These are phyloP conservation scores for Champsocephalus gunnari DNA, from an alignment of 2,797 vertebrate species.

Conservation along the genomic window DNA sequence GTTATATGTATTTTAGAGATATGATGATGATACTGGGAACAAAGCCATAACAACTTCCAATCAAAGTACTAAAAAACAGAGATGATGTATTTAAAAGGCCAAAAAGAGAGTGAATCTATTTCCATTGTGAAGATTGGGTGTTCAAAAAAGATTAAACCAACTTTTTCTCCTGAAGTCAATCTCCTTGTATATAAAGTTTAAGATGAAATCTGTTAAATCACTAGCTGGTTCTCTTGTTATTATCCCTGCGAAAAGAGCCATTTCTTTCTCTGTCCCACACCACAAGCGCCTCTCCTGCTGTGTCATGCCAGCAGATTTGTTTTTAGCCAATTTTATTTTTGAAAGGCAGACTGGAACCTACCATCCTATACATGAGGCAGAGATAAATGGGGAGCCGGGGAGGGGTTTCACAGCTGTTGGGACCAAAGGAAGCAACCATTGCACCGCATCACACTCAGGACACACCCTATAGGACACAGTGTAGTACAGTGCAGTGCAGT, in stretches of 20 bases:
- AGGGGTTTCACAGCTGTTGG: conserved; percentile 52
- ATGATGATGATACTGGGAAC: too few species aligned
- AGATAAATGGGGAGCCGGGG: conserved; percentile 50
- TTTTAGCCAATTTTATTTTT: conserved; percentile 67
- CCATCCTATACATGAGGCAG: conserved; percentile 88
- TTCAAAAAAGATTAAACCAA: background rate
- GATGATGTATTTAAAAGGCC: background rate
- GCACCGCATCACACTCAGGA: conserved; percentile 50
- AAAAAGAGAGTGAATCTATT: background rate
- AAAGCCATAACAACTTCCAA: too few species aligned
- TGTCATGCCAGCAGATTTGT: conserved; percentile 78
- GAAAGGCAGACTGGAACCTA: conserved; percentile 88
- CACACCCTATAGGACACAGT: conserved; percentile 62
- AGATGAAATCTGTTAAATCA: conserved; percentile 10
- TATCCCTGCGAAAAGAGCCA: conserved; percentile 12
- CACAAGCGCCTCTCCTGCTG: conserved; percentile 65
- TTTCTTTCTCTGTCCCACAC: conserved; percentile 44
- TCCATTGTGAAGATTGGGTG: background rate
- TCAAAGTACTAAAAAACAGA: background rate
- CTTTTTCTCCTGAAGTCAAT: background rate
- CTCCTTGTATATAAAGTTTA: background rate
- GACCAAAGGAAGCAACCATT: conserved; percentile 48
- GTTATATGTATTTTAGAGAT: too few species aligned
- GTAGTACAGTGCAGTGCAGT: conserved; percentile 55
- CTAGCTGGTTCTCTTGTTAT: conserved; percentile 13